Percentiles rank a stretch among this genome's conserved stretches.
These are phyloP conservation scores for Sphenodon punctatus DNA, from an alignment of 2,797 vertebrate species.

Conservation along the genomic window DNA sequence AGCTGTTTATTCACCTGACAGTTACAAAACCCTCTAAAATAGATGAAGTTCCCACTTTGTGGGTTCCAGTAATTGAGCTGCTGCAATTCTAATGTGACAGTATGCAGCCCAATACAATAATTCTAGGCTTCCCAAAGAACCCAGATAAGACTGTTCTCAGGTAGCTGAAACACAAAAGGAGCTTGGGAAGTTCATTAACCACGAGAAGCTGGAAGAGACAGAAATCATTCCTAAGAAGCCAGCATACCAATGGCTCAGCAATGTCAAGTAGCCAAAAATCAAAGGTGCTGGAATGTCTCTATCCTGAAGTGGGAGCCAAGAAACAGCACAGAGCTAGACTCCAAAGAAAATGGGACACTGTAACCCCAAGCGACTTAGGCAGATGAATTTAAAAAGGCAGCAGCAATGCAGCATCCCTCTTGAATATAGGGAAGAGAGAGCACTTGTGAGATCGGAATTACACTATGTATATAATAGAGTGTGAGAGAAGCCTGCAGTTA, in stretches of 20 bases:
- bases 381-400: slow-evolving; percentile 10
- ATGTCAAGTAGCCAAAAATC: background rate
- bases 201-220: too few species aligned
- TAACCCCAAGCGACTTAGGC: slow-evolving; percentile 27
- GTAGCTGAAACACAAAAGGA: background rate
- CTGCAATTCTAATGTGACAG: background rate
- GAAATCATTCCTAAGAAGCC: background rate
- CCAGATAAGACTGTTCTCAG: background rate
- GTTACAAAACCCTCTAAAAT: background rate
- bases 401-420: background rate
- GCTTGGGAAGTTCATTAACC: background rate
- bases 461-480: too few species aligned
- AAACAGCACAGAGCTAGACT: slow-evolving; percentile 9
- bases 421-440: background rate
- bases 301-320: background rate
- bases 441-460: background rate
- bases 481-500: too few species aligned
- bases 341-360: slow-evolving; percentile 15
- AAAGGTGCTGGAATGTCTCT: slow-evolving; percentile 11
- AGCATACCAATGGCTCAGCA: background rate
- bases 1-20: background rate
- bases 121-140: too few species aligned
- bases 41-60: background rate
- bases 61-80: background rate
- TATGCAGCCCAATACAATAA: background rate